Evolutionary conservation across 2,888 invertebrate species (phyloP).

Genomic region (Aradus depressus): DNA sequence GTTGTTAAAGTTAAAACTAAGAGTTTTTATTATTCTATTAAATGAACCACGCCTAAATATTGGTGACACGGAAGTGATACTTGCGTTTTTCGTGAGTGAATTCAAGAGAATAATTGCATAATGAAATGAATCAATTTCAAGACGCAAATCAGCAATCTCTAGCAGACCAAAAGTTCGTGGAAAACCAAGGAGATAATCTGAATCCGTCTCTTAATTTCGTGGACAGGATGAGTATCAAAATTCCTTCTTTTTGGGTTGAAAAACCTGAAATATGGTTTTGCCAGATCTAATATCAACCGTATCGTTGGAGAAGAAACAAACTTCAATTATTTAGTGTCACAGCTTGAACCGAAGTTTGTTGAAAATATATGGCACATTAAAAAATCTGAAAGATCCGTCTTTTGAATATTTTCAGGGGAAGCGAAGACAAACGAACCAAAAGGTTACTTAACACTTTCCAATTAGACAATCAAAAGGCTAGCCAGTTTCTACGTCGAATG

Average conservation of each 20-base stretch:
- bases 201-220: neutral
- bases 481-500: slow-evolving; percentile 12
- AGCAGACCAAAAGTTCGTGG: no score
- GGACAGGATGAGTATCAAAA: slow-evolving; percentile 6
- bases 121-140: no score
- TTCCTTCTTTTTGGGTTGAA: no score
- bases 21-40: no score
- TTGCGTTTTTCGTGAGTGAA: no score
- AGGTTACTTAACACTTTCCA: slow-evolving; percentile 5
- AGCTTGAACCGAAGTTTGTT: slow-evolving; percentile 6
- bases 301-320: slow-evolving; percentile 4
- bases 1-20: no score
- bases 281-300: slow-evolving; percentile 1
- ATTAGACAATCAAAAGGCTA: slow-evolving; percentile 11
- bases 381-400: neutral
- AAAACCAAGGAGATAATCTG: no score
- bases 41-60: no score
- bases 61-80: no score
- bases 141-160: no score
- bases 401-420: slow-evolving; percentile 3
- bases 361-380: slow-evolving; percentile 11
- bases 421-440: neutral
- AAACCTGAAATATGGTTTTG: slow-evolving; percentile 16
- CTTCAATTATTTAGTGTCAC: no score
- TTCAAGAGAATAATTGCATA: no score